These are phyloP conservation scores for Drosophila setifemur DNA, from an alignment of 1,140 invertebrate genomes.

Conservation along the genomic window DNA sequence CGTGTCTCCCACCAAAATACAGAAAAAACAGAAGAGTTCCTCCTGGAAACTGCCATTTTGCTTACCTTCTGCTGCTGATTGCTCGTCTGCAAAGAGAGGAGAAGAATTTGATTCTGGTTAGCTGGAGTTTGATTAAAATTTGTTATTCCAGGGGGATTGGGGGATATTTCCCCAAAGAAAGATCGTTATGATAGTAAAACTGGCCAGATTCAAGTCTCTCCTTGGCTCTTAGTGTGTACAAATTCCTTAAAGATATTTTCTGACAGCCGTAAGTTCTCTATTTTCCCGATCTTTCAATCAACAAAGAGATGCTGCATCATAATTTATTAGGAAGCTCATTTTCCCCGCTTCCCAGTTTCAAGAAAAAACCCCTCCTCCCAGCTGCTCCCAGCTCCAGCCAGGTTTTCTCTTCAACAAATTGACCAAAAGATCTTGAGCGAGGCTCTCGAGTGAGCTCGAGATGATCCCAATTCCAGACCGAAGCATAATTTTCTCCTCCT, in stretches of 20 bases:
- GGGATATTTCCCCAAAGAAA: too few relatives aligned
- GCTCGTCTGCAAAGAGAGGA: slow-evolving; percentile 13
- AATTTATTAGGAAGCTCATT: slow-evolving; percentile 25
- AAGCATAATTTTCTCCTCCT: slow-evolving; percentile 12
- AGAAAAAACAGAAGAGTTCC: too few relatives aligned
- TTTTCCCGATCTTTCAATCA: not conserved
- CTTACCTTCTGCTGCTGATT: too few relatives aligned
- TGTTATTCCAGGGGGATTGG: slow-evolving; percentile 7
- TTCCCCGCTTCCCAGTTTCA: not conserved
- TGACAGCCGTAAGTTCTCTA: not conserved
- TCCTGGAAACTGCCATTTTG: too few relatives aligned
- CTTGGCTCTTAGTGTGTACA: too few relatives aligned
- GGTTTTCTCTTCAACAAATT: slow-evolving; percentile 27
- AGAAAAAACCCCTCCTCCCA: slow-evolving; percentile 1
- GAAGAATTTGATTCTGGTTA: slow-evolving; percentile 8
- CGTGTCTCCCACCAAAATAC: too few relatives aligned
- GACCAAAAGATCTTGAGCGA: slow-evolving; percentile 20
- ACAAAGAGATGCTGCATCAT: not conserved
- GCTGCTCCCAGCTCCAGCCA: too few relatives aligned
- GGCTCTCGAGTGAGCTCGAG: slow-evolving; percentile 28
- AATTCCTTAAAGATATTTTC: too few relatives aligned
- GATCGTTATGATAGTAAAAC: too few relatives aligned
- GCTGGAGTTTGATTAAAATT: slow-evolving; percentile 30
- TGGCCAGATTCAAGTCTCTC: too few relatives aligned
- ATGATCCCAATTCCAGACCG: slow-evolving; percentile 24